phyloP scores from a whole-genome alignment of 2,797 vertebrate genomes.

The Ctenosaura bakeri region DNA sequence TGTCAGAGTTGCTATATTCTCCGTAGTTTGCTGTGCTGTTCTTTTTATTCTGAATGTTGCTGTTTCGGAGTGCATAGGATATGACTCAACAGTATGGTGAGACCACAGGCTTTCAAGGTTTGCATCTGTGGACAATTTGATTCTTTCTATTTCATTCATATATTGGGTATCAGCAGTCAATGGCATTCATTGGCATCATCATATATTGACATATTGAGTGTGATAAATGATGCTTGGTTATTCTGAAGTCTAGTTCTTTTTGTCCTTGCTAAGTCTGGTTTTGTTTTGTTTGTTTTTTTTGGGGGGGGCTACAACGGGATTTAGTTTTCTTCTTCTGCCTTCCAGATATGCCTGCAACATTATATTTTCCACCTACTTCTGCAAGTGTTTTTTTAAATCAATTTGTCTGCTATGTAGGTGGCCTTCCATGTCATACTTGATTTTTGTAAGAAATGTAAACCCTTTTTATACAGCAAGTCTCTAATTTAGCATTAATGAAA shows the following conservation, averaged over 20 bases:
- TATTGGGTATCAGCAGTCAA: not conserved
- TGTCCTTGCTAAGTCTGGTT: slow-evolving; percentile 35
- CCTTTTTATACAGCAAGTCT: slow-evolving; percentile 57
- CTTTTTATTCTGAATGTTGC: not conserved
- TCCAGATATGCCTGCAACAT: slow-evolving; percentile 50
- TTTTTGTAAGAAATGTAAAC: slow-evolving; percentile 62
- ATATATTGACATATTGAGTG: not conserved
- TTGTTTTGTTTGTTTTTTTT: slow-evolving; percentile 4
- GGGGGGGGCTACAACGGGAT: slow-evolving; percentile 45
- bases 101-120: not conserved
- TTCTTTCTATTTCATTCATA: not conserved
- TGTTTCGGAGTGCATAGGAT: not conserved
- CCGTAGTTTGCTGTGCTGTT: not conserved
- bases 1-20: not conserved
- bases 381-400: slow-evolving; percentile 68
- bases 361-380: slow-evolving; percentile 63
- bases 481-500: slow-evolving; percentile 64
- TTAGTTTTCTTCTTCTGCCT: slow-evolving; percentile 38
- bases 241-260: slow-evolving; percentile 26
- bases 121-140: not conserved
- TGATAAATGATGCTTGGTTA: not conserved
- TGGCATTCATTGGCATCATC: not conserved
- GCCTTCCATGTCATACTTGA: slow-evolving; percentile 70
- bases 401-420: slow-evolving; percentile 65
- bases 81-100: not conserved